Percentiles rank a stretch among this genome's conserved stretches.
Conservation (phyloP, 1,140 invertebrate species). For the Drosophila pruinosa region DNA sequence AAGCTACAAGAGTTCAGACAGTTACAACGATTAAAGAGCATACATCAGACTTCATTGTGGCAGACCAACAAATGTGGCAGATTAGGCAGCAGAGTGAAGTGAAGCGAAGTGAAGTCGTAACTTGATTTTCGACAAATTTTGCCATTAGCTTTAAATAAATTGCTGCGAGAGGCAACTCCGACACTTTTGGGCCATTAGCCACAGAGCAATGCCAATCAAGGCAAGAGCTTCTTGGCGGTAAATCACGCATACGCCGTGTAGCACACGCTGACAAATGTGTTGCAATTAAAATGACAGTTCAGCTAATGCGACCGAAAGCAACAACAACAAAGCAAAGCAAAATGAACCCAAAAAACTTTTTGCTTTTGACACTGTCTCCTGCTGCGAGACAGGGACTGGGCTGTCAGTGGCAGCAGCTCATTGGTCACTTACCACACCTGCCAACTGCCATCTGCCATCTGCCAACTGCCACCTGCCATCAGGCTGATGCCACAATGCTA, state of each 20-base stretch:
- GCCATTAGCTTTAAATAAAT: slow-evolving; percentile 25
- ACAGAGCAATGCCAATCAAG: slow-evolving; percentile 32
- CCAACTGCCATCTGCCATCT: slow-evolving; percentile 41
- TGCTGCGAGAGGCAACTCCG: not conserved
- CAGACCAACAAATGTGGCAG: not conserved
- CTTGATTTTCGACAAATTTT: slow-evolving; percentile 6
- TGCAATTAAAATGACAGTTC: slow-evolving; percentile 63
- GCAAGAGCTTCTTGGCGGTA: slow-evolving; percentile 16
- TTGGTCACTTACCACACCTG: slow-evolving; percentile 52
- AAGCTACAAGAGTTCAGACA: not conserved
- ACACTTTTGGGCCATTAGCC: slow-evolving; percentile 33
- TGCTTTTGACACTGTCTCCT: slow-evolving; percentile 6
- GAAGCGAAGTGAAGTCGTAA: slow-evolving; percentile 7
- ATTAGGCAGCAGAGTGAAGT: not conserved
- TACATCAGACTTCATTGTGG: not conserved
- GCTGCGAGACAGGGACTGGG: slow-evolving; percentile 30
- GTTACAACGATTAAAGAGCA: not conserved
- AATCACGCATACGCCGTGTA: slow-evolving; percentile 35
- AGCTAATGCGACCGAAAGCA: slow-evolving; percentile 64
- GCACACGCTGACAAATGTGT: slow-evolving; percentile 42
- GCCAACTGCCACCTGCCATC: slow-evolving; percentile 45
- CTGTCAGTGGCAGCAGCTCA: slow-evolving; percentile 55
- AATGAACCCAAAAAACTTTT: not conserved
- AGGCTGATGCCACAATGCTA: slow-evolving; percentile 24
- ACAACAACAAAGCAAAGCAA: not conserved